Evolutionary conservation across 2,888 invertebrate species (phyloP).

Genomic region (Antitype chi): DNA sequence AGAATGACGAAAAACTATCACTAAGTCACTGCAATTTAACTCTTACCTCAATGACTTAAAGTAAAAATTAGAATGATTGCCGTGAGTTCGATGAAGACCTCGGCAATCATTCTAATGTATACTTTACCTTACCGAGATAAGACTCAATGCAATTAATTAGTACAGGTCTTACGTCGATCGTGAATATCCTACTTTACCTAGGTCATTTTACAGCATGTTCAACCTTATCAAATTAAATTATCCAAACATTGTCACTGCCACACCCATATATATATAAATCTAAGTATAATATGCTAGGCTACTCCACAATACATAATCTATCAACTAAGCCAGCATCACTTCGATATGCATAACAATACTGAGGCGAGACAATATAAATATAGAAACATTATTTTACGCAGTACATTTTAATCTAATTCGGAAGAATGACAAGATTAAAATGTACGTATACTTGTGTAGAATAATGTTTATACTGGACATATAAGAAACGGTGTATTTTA

Average conservation of each 20-base stretch:
- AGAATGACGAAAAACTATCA: not conserved
- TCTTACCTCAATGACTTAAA: not conserved
- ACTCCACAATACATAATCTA: conserved; percentile 24
- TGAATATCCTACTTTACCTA: not conserved
- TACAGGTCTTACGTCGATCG: not conserved
- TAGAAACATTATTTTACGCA: too few species aligned
- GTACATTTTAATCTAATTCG: too few species aligned
- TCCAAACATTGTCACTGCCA: conserved; percentile 6
- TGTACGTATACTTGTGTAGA: not conserved
- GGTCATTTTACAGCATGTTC: conserved; percentile 21
- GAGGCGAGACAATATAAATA: conserved; percentile 7
- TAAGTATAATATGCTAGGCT: conserved; percentile 12
- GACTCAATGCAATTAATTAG: not conserved
- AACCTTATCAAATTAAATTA: not conserved
- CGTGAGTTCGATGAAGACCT: not conserved
- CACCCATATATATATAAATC: conserved; percentile 5
- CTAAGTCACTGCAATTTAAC: not conserved
- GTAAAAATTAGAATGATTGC: not conserved
- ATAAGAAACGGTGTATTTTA: not conserved
- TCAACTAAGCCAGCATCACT: conserved; percentile 1
- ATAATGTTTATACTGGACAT: too few species aligned
- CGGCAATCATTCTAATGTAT: not conserved
- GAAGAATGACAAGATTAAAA: not conserved
- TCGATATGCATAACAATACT: conserved; percentile 40
- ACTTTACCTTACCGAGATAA: not conserved